Conservation (phyloP, 1,140 invertebrate genomes). For the Drosophila ficusphila region DNA sequence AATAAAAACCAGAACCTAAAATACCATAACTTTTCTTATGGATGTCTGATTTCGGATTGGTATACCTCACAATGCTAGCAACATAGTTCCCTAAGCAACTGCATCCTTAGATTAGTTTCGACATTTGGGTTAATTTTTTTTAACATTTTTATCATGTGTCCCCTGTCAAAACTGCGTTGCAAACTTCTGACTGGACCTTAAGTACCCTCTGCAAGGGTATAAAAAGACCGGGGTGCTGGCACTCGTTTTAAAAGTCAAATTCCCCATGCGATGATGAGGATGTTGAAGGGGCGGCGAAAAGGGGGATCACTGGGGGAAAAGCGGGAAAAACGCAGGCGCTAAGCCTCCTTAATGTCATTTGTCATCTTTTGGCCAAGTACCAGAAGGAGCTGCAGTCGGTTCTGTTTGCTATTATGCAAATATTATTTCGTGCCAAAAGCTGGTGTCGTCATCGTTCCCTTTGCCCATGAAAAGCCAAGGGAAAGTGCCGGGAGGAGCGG, state of each 20-base stretch:
- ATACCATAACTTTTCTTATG: too few relatives aligned
- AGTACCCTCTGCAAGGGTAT: too few relatives aligned
- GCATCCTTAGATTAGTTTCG: too few relatives aligned
- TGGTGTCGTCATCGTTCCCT: not conserved
- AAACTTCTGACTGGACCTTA: too few relatives aligned
- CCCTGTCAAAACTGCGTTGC: too few relatives aligned
- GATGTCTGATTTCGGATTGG: too few relatives aligned
- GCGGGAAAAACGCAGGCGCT: constrained; percentile 48
- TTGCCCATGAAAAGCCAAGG: not conserved
- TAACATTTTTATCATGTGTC: too few relatives aligned
- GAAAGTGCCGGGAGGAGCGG: not conserved
- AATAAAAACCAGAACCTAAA: too few relatives aligned
- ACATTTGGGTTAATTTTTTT: too few relatives aligned
- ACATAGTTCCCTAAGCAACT: too few relatives aligned
- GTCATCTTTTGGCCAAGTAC: constrained; percentile 67
- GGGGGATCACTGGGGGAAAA: constrained; percentile 1
- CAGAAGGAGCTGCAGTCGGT: constrained; percentile 52
- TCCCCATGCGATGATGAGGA: constrained; percentile 34
- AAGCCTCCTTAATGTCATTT: constrained; percentile 79
- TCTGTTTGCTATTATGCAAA: constrained; percentile 75
- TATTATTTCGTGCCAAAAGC: constrained; percentile 72
- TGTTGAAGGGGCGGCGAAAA: constrained; percentile 3
- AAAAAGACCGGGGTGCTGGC: constrained; percentile 8
- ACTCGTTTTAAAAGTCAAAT: constrained; percentile 63
- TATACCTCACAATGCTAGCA: too few relatives aligned